These are phyloP conservation scores for Tylochromis polylepis DNA, from an alignment of 2,113 vertebrate genomes.

Conservation along the genomic window DNA sequence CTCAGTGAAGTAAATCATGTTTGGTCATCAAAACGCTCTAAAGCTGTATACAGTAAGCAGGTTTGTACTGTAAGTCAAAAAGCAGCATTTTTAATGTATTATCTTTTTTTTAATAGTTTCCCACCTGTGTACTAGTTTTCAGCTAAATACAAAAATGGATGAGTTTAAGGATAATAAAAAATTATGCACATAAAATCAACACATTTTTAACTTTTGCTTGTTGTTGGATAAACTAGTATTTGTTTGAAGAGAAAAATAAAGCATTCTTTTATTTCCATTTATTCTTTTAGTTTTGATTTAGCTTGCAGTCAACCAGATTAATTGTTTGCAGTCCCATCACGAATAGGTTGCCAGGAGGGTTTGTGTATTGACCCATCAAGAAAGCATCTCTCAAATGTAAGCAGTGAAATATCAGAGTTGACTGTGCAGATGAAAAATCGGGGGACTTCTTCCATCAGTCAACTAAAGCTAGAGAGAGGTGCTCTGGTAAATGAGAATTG, in stretches of 20 bases:
- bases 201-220: background rate
- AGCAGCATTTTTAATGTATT: background rate
- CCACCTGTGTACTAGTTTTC: background rate
- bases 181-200: background rate
- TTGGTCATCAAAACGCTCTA: background rate
- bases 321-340: background rate
- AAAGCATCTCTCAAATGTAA: background rate
- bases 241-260: background rate
- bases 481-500: background rate
- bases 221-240: too few relatives aligned
- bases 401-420: background rate
- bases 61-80: too few relatives aligned
- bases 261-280: background rate
- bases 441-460: background rate
- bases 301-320: background rate
- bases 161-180: background rate
- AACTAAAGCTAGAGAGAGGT: background rate
- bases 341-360: background rate
- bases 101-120: background rate
- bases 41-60: background rate
- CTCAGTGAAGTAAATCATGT: background rate
- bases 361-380: background rate
- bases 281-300: background rate
- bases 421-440: background rate
- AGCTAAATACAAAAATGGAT: background rate